These are phyloP conservation scores for Darevskia mixta DNA, from an alignment of 2,797 vertebrate genomes.

Conservation along the genomic window DNA sequence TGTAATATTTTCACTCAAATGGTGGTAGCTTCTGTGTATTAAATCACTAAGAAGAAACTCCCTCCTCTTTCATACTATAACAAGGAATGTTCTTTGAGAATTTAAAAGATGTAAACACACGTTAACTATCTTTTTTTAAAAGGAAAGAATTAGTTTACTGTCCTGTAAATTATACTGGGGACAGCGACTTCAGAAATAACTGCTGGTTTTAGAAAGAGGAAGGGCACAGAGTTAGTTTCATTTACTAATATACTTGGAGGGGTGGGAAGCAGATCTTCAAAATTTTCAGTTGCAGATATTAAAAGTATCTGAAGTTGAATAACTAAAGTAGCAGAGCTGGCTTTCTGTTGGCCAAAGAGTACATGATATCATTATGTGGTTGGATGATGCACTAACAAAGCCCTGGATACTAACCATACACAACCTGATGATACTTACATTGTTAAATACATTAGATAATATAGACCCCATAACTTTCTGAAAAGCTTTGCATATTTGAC, in stretches of 20 bases:
- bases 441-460: not conserved
- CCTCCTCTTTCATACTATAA: not conserved
- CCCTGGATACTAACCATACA: not conserved
- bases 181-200: not conserved
- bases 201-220: not conserved
- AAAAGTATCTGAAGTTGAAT: not conserved
- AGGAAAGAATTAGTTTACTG: not conserved
- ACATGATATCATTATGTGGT: not conserved
- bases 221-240: too few species aligned
- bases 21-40: too few species aligned
- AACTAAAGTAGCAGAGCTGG: not conserved
- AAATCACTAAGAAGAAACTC: not conserved
- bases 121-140: too few species aligned
- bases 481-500: too few species aligned
- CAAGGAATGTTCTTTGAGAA: not conserved
- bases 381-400: not conserved
- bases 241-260: too few species aligned
- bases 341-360: not conserved
- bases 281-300: not conserved
- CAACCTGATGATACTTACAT: not conserved
- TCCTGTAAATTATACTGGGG: not conserved
- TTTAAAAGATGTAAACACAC: not conserved
- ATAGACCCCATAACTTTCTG: not conserved
- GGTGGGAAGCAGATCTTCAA: not conserved
- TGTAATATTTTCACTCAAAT: not conserved